Evolutionary conservation across 2,888 invertebrate species (phyloP), one percentile per base, ranked within the genome.

Genomic region (Drosophila gaucha): DNA sequence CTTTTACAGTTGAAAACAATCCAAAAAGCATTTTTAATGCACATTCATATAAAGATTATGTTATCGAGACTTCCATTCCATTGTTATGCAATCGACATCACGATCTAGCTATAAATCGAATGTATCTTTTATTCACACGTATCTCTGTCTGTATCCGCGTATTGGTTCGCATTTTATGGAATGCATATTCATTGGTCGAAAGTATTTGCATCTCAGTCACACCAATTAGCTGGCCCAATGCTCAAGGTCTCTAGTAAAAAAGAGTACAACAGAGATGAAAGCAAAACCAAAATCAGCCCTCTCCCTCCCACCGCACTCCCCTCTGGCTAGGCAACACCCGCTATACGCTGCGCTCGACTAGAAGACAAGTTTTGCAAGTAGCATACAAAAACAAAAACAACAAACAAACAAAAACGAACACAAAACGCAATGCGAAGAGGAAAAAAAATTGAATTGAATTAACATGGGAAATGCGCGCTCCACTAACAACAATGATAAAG

Each of bases 391-490:
- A 46, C 14, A 10, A 26, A 26, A n/a, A 36, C n/a, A n/a, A 36
- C n/a, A 38, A 30, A 43, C 30, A 38, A 47, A 49, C 22, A 14
- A 14, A 39, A 14, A 50, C 16, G 26, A 39, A 38, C 35, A 51
- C 31, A 41, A 65, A 69, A 64, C 64, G 70, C 64, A 64, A 62
- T 59, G 67, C 33, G 62, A 78, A 67, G 67, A 65, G 46, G 79
- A 84, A 82, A 67, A 80, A 72, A 44, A 44, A 44, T 44, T 80
- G 67, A 80, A 69, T 86, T 80, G 76, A 67, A 80, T 80, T 76
- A 80, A 73, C 79, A 76, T 80, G 79, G 80, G 84, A 80, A 86
- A 71, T 66, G 64, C 44, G 63, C 69, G 59, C 65, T 52, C 49
- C 56, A 72, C 66, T 35, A 57, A 51, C 44, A 63, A 60, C 46